Evolutionary conservation across 1,140 invertebrate genomes (phyloP).

Genomic region (Tetramorium parvispinum): DNA sequence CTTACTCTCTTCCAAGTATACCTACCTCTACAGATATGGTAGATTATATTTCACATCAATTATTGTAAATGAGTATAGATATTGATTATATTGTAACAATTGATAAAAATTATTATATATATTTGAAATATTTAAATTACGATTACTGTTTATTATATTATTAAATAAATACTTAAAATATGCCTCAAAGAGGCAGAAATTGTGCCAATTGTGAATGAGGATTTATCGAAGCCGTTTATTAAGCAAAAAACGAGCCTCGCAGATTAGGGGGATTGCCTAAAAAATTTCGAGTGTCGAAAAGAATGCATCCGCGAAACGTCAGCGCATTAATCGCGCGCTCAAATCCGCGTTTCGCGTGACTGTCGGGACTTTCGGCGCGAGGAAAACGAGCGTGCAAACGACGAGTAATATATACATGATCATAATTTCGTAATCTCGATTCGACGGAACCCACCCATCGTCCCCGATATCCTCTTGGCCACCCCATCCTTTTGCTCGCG

Average conservation of each 20-base stretch:
- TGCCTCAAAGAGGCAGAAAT: not conserved
- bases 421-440: slow-evolving; percentile 58
- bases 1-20: not conserved
- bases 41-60: not conserved
- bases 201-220: not conserved
- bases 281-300: slow-evolving; percentile 45
- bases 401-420: slow-evolving; percentile 43
- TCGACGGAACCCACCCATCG: slow-evolving; percentile 16
- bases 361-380: slow-evolving; percentile 27
- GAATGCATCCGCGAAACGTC: slow-evolving; percentile 40
- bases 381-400: slow-evolving; percentile 55
- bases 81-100: not conserved
- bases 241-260: not conserved
- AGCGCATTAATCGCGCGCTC: slow-evolving; percentile 49
- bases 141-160: not conserved
- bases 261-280: slow-evolving; percentile 27
- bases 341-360: slow-evolving; percentile 55
- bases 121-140: not conserved
- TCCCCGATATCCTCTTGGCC: not conserved
- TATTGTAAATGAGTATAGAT: not conserved
- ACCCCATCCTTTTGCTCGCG: not conserved
- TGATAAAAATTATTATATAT: too few species aligned
- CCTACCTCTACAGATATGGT: not conserved
- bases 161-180: not conserved
- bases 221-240: slow-evolving; percentile 22